Evolutionary conservation across 1,140 invertebrate species (phyloP).

Genomic region (Phymastichus coffea): DNA sequence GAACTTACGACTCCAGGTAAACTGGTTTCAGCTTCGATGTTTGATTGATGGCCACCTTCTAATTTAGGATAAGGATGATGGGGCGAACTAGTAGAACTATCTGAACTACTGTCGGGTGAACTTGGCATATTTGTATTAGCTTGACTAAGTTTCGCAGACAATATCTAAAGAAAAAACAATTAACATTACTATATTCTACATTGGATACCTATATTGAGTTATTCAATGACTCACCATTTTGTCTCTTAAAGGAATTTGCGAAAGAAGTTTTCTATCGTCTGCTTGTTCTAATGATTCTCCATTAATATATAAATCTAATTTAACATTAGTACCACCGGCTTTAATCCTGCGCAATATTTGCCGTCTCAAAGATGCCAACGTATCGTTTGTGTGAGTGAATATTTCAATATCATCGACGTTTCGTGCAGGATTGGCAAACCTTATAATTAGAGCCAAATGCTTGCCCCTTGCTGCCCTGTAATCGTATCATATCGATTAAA

Average conservation of each 20-base stretch:
- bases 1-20: constrained; percentile 85
- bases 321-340: constrained; percentile 67
- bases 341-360: constrained; percentile 76
- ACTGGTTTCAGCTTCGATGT: constrained; percentile 81
- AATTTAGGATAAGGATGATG: constrained; percentile 66
- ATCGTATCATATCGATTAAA: constrained; percentile 36
- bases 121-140: constrained; percentile 80
- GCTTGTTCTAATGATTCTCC: constrained; percentile 83
- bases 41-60: constrained; percentile 57
- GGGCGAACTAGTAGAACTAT: constrained; percentile 86
- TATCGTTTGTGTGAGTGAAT: constrained; percentile 92
- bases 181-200: background rate
- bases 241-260: constrained; percentile 83
- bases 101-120: constrained; percentile 83
- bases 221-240: constrained; percentile 78
- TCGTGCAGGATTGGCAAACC: constrained; percentile 87
- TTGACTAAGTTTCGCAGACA: constrained; percentile 85
- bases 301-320: constrained; percentile 89
- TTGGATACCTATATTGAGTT: background rate
- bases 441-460: constrained; percentile 81
- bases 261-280: constrained; percentile 86
- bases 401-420: constrained; percentile 92
- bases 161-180: constrained; percentile 57
- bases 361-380: constrained; percentile 76
- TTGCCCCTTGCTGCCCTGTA: constrained; percentile 84